Evolutionary conservation across 1,140 invertebrate genomes (phyloP), one percentile per base, ranked within the genome.

Genomic region (Sesamia nonagrioides): DNA sequence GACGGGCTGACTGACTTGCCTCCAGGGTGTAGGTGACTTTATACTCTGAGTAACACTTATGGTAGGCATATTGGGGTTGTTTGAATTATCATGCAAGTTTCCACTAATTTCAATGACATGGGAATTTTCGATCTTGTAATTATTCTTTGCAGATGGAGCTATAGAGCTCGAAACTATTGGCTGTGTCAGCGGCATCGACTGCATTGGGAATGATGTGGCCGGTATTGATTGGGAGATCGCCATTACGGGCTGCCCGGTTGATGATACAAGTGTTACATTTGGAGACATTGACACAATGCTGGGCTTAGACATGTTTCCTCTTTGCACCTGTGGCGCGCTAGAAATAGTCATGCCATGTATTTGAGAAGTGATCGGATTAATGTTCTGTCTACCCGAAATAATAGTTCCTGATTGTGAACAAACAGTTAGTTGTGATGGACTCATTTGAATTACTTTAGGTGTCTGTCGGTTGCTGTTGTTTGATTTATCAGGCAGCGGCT

Each of bases 21-120:
- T 89, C 93, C 92, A 95, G 0, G 93, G 93, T 0, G 93, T 95
- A 0, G 93, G 93, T 17, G 92, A 93, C 82, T 95, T 95, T n/a
- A 91, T 88, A 83, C 86, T 95, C 78, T 92, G 92, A 13, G 93
- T 89, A 7, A 95, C 93, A 80, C 92, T 95, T 85, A 95, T 95
- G 21, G 91, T 94, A 6, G 93, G 93, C 74, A 95, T 79, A 81
- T 83, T 92, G 1, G 83, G 79, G 40, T 89, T 88, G 58, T 88
- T 91, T 35, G 91, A 90, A 63, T 83, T 91, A 17, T 94, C 92
- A 73, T 94, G 91, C 79, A 95, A 82, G 75, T 93, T 95, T 3
- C 92, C 92, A 78, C 93, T 93, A 61, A 95, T 95, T 85, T 95
- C 92, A 69, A 95, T 95, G 0, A 95, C 92, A 83, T 95, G 93